Conservation (phyloP, 2,888 invertebrate genomes). For the Cantharis rustica region DNA sequence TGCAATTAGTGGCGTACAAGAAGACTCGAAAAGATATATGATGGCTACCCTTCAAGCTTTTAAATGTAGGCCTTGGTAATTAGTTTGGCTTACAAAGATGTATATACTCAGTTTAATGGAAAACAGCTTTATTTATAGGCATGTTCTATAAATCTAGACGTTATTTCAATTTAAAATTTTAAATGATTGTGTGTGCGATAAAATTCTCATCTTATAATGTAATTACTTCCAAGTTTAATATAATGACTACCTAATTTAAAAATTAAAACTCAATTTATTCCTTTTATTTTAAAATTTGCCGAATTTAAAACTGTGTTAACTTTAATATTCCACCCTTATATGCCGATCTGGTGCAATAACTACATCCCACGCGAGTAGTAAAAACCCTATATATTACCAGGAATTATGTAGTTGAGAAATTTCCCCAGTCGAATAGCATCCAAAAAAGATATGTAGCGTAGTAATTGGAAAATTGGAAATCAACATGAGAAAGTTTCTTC, state of each 20-base stretch:
- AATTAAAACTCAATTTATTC: not conserved
- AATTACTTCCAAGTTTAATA: not conserved
- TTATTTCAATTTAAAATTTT: not conserved
- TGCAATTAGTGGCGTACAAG: slow-evolving; percentile 23
- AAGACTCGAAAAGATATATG: slow-evolving; percentile 22
- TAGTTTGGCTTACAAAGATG: slow-evolving; percentile 33
- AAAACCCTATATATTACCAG: slow-evolving; percentile 1
- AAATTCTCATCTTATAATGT: not conserved
- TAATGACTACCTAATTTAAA: not conserved
- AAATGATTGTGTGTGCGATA: not conserved
- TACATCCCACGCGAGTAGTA: slow-evolving; percentile 8
- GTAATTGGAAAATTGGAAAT: slow-evolving; percentile 22
- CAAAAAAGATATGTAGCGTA: slow-evolving; percentile 11
- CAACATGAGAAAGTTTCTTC: slow-evolving; percentile 12
- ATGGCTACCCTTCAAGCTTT: slow-evolving; percentile 18
- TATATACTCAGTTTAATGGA: slow-evolving; percentile 30
- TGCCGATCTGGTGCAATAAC: slow-evolving; percentile 6
- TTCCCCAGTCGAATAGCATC: slow-evolving; percentile 1
- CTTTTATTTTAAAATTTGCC: not conserved
- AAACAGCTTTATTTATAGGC: slow-evolving; percentile 21
- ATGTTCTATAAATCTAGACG: not conserved
- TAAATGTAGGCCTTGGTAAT: slow-evolving; percentile 30
- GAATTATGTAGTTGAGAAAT: slow-evolving; percentile 6
- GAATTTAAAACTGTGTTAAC: not conserved
- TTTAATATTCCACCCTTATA: slow-evolving; percentile 1